Evolutionary conservation across 2,888 invertebrate genomes (phyloP), one percentile per base, ranked within the genome.

Genomic region (Bembecia ichneumoniformis): DNA sequence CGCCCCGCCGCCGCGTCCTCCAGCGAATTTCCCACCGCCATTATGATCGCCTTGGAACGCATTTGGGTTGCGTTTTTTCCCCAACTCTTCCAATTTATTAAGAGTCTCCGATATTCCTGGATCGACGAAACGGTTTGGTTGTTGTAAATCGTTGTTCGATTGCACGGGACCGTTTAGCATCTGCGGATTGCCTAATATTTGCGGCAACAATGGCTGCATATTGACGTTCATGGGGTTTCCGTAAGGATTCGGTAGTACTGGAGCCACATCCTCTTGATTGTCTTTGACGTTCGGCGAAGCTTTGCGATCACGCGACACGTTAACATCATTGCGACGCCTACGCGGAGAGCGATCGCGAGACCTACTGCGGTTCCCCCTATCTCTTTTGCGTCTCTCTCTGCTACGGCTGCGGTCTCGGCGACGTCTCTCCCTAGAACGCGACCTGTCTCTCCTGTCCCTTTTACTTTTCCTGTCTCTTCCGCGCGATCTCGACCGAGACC

Each of bases 371-470:
- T 89, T 88, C 56, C 82, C 86, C 20, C 88, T 75, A 51, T 88
- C 83, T 1, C 89, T 74, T 49, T 88, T 82, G 48, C 88, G 75
- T 28, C 78, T 68, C 40, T 90, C 90, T 17, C 91, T 76, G 58
- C 90, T 89, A 45, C 91, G 87, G 52, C 91, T 88, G 40, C 92
- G 88, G 49, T 91, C 84, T 59, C 73, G 88, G 28, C 89, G 87
- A 14, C 87, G 82, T 14, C 91, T 81, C 1, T 92, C 93, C 53
- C 89, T 76, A 20, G 91, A 90, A 5, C 89, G 79, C 2, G 88
- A 88, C 17, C 88, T 66, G 28, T 89, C 89, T 4, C 89, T 74
- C 1, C 88, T 81, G 47, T 87, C 86, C 43, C 88, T 69, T 48
- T 86, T 84, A 34, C 86, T 86, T 55, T 84, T 83, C 49, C 79